A percentile compares a stretch with the other conserved stretches of the same genome.
phyloP scores from a whole-genome alignment of 1,140 invertebrate genomes.

The Trichogramma pretiosum region DNA sequence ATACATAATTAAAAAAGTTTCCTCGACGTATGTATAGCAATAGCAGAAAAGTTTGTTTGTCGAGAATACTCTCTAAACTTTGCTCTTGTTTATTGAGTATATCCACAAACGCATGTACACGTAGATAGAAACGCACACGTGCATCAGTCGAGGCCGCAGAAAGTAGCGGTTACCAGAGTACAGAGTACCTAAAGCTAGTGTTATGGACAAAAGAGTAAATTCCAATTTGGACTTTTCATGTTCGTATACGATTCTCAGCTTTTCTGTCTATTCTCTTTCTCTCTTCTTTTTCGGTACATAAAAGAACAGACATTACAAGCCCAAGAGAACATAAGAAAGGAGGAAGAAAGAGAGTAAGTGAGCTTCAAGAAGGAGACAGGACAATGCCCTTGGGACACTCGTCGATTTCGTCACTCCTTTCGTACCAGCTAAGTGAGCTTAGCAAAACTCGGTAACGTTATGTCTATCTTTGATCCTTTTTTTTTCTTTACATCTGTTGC shows the following conservation, averaged over 20 bases:
- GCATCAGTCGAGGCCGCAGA: no score
- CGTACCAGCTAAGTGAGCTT: neutral
- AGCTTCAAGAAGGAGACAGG: constrained; percentile 8
- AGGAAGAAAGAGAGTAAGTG: constrained; percentile 4
- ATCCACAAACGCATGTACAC: no score
- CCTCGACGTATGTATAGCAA: no score
- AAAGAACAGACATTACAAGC: neutral
- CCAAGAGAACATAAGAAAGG: neutral
- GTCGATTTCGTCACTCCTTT: constrained; percentile 22
- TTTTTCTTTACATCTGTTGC: neutral
- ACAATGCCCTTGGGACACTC: constrained; percentile 26
- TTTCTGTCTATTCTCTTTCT: no score
- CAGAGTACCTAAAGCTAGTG: no score
- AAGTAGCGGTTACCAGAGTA: no score
- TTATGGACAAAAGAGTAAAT: constrained; percentile 7
- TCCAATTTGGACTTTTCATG: constrained; percentile 17
- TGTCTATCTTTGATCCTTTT: neutral
- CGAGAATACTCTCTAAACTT: no score
- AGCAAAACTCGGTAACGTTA: neutral
- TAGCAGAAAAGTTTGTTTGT: no score
- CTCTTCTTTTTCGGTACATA: neutral
- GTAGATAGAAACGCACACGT: no score
- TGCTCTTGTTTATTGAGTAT: no score
- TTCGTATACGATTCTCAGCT: neutral
- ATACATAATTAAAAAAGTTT: no score